These are phyloP conservation scores for Rhynchopsitta pachyrhyncha DNA, from an alignment of 2,113 vertebrate species.

Conservation along the genomic window DNA sequence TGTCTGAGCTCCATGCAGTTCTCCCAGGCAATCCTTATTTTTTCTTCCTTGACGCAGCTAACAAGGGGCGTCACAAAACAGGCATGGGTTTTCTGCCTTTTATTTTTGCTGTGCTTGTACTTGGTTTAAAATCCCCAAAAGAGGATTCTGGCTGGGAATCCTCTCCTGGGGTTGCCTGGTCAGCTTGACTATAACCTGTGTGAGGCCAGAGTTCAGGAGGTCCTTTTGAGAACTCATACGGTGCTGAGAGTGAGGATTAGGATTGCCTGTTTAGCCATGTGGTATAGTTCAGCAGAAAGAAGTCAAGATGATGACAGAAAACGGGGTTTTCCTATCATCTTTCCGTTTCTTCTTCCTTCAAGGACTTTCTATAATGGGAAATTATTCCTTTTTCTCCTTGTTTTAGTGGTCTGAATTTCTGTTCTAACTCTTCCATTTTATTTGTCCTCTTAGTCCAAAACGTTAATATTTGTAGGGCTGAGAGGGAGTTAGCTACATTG, in stretches of 20 bases:
- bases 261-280: accelerated
- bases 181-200: not conserved
- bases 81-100: not conserved
- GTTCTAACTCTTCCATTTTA: not conserved
- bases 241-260: not conserved
- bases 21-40: not conserved
- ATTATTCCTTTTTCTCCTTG: not conserved
- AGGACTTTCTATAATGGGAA: not conserved
- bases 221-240: accelerated
- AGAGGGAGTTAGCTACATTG: not conserved
- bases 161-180: not conserved
- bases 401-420: not conserved
- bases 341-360: not conserved
- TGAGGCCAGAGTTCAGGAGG: not conserved
- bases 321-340: not conserved
- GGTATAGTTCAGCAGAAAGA: not conserved
- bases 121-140: not conserved
- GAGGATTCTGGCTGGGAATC: not conserved
- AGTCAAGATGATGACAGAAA: not conserved
- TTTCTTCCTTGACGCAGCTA: not conserved
- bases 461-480: not conserved
- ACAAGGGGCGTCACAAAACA: not conserved
- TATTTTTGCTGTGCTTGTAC: not conserved
- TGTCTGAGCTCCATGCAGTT: not conserved
- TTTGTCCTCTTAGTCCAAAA: not conserved